Percentiles rank a stretch among this genome's conserved stretches.
Conservation (phyloP, 2,888 invertebrate species). For the Pomacea canaliculata region DNA sequence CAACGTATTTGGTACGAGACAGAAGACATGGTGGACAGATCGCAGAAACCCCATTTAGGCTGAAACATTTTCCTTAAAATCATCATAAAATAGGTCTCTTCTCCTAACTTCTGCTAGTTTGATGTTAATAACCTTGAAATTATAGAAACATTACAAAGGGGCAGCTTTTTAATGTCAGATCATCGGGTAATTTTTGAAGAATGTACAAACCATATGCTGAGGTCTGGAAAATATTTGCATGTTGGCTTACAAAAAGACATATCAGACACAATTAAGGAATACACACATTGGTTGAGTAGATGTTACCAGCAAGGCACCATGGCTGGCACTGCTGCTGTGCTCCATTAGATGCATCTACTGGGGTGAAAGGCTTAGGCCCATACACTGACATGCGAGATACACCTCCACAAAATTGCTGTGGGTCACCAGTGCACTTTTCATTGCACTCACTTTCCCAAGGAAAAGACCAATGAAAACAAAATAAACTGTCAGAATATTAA, state of each 20-base stretch:
- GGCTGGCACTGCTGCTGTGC: conserved; percentile 43
- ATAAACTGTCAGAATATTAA: not conserved
- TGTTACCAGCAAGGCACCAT: conserved; percentile 53
- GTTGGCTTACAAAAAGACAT: no score
- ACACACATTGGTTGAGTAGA: conserved; percentile 21
- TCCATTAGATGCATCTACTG: conserved; percentile 37
- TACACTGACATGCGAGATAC: conserved; percentile 43
- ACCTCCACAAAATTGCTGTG: conserved; percentile 45
- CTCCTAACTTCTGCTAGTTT: no score
- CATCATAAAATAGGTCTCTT: no score
- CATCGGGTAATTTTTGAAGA: no score
- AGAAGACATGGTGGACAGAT: conserved; percentile 26
- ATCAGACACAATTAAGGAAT: no score
- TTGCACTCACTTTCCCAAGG: conserved; percentile 42
- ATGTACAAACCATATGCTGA: no score
- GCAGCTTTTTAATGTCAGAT: no score
- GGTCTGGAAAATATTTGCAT: no score
- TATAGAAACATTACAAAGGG: no score
- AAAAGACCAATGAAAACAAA: no score
- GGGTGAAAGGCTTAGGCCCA: conserved; percentile 47
- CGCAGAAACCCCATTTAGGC: conserved; percentile 55
- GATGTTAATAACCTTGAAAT: no score
- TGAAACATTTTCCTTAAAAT: conserved; percentile 12
- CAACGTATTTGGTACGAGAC: conserved; percentile 46
- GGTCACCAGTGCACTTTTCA: conserved; percentile 44